Conservation (phyloP, 37 sponge, comb jelly and placozoan species). For the Agelas oroides region DNA sequence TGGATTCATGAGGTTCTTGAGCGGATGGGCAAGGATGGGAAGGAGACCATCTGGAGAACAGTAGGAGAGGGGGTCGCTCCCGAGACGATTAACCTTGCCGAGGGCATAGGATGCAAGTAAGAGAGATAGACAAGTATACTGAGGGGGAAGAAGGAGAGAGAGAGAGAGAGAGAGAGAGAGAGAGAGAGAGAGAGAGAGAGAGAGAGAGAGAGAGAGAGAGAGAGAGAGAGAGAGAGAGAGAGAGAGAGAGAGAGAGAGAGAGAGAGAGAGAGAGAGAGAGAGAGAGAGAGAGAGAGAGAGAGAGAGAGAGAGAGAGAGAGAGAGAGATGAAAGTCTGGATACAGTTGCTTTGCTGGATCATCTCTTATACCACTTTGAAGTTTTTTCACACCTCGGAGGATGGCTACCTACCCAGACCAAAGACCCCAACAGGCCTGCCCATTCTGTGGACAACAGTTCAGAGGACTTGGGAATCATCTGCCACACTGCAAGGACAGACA, state of each 20-base stretch:
- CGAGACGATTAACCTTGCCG: slow-evolving; percentile 40
- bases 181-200: not conserved
- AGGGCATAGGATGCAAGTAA: slow-evolving; percentile 51
- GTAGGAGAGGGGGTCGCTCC: slow-evolving; percentile 65
- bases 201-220: slow-evolving; percentile 5
- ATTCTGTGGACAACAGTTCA: too few relatives aligned
- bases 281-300: not conserved
- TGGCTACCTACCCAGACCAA: too few relatives aligned
- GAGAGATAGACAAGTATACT: not conserved
- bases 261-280: not conserved
- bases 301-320: not conserved
- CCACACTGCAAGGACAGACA: too few relatives aligned
- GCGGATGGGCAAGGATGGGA: slow-evolving; percentile 52
- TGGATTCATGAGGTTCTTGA: slow-evolving; percentile 50
- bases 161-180: slow-evolving; percentile 10
- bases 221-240: not conserved
- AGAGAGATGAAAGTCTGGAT: too few relatives aligned
- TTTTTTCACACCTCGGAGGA: not conserved
- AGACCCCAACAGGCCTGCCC: too few relatives aligned
- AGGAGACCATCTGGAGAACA: slow-evolving; percentile 72
- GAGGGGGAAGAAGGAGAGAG: not conserved
- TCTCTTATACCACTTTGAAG: too few relatives aligned
- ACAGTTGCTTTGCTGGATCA: too few relatives aligned
- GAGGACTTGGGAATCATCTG: too few relatives aligned
- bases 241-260: not conserved